Evolutionary conservation across 2,113 vertebrate genomes (phyloP).

Genomic region (Mormyrus lacerda): DNA sequence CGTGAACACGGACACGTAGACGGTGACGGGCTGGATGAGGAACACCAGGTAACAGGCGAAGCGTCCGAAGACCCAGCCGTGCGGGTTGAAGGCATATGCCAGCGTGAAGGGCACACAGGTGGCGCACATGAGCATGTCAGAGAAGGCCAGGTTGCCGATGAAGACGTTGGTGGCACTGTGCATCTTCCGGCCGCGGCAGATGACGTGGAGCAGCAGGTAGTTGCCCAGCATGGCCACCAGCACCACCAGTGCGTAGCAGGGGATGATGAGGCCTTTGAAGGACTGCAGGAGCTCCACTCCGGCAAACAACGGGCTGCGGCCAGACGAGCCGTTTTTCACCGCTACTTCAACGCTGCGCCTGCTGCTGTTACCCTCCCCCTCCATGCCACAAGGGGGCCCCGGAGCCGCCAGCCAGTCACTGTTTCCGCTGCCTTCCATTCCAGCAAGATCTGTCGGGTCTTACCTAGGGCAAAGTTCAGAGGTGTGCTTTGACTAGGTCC

Average conservation of each 20-base stretch:
- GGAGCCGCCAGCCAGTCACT: conserved; percentile 39
- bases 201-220: conserved; percentile 77
- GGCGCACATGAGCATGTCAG: conserved; percentile 81
- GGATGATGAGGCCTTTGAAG: conserved; percentile 75
- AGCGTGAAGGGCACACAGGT: conserved; percentile 78
- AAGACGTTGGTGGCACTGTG: conserved; percentile 85
- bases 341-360: conserved; percentile 50
- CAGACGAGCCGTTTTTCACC: conserved; percentile 59
- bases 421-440: conserved; percentile 54
- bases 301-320: conserved; percentile 59
- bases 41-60: conserved; percentile 81
- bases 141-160: conserved; percentile 80
- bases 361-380: conserved; percentile 36
- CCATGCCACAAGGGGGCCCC: conserved; percentile 24
- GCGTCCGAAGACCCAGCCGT: conserved; percentile 75
- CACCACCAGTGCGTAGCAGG: conserved; percentile 72
- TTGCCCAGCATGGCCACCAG: conserved; percentile 73
- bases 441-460: not conserved
- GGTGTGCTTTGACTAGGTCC: not conserved
- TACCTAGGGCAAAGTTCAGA: not conserved
- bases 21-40: conserved; percentile 77
- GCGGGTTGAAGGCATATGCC: conserved; percentile 77
- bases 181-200: conserved; percentile 78
- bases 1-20: conserved; percentile 81
- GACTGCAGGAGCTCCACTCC: conserved; percentile 76